phyloP scores from a whole-genome alignment of 2,888 invertebrate genomes.

The Noctua fimbriata region DNA sequence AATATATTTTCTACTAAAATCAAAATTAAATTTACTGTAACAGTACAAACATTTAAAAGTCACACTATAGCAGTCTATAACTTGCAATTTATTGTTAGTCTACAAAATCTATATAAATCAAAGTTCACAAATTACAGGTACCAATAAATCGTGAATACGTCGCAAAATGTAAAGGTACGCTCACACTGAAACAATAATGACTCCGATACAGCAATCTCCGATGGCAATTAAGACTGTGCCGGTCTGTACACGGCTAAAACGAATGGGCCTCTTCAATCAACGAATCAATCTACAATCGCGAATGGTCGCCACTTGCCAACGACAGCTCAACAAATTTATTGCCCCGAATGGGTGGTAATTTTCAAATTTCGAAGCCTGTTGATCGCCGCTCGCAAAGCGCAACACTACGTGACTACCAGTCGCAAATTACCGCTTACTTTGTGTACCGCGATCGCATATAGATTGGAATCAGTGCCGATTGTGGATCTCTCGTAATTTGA shows the following conservation, averaged over 20 bases:
- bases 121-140: slow-evolving; percentile 35
- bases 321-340: slow-evolving; percentile 89
- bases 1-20: background rate
- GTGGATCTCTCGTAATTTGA: slow-evolving; percentile 63
- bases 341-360: slow-evolving; percentile 86
- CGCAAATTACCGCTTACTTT: slow-evolving; percentile 74
- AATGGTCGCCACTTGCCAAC: slow-evolving; percentile 88
- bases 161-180: slow-evolving; percentile 66
- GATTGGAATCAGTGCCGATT: slow-evolving; percentile 67
- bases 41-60: background rate
- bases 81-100: background rate
- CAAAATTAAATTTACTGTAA: background rate
- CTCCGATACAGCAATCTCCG: slow-evolving; percentile 86
- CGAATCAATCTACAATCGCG: slow-evolving; percentile 90
- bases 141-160: slow-evolving; percentile 35
- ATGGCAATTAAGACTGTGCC: slow-evolving; percentile 88
- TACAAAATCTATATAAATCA: slow-evolving; percentile 36
- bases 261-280: slow-evolving; percentile 90
- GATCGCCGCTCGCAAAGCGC: slow-evolving; percentile 77
- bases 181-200: slow-evolving; percentile 75
- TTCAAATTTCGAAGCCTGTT: slow-evolving; percentile 88
- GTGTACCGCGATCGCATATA: slow-evolving; percentile 67
- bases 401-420: slow-evolving; percentile 68
- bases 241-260: slow-evolving; percentile 84
- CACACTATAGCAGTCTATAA: background rate